Conservation (phyloP, 2,113 vertebrate genomes). For the Hemibagrus wyckioides region DNA sequence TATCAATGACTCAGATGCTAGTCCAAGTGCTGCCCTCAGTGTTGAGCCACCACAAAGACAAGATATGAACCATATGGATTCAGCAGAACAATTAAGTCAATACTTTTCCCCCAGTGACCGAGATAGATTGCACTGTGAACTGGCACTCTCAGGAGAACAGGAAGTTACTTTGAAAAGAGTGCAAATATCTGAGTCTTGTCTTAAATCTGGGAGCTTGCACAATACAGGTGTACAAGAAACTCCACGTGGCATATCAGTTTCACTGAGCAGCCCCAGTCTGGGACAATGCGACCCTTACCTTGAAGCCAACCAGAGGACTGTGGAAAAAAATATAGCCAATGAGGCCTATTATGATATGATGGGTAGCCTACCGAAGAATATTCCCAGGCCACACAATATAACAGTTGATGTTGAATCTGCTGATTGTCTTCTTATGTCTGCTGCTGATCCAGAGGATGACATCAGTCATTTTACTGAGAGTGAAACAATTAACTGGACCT, state of each 20-base stretch:
- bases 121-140: slow-evolving; percentile 58
- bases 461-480: slow-evolving; percentile 56
- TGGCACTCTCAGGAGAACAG: slow-evolving; percentile 50
- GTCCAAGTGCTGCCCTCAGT: slow-evolving; percentile 74
- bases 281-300: slow-evolving; percentile 75
- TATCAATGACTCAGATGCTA: slow-evolving; percentile 74
- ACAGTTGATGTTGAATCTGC: slow-evolving; percentile 66
- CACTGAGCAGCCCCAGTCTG: slow-evolving; percentile 68
- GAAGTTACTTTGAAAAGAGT: slow-evolving; percentile 56
- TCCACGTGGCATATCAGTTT: slow-evolving; percentile 71
- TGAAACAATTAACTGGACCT: slow-evolving; percentile 79
- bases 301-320: slow-evolving; percentile 59
- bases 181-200: slow-evolving; percentile 58
- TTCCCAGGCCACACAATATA: slow-evolving; percentile 66
- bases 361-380: slow-evolving; percentile 65
- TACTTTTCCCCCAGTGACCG: slow-evolving; percentile 60
- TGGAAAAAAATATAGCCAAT: slow-evolving; percentile 24
- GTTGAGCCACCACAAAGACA: slow-evolving; percentile 80
- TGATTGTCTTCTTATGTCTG: slow-evolving; percentile 61
- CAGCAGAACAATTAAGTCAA: slow-evolving; percentile 52
- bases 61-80: slow-evolving; percentile 53
- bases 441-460: slow-evolving; percentile 58
- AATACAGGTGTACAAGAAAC: slow-evolving; percentile 67
- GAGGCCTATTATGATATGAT: slow-evolving; percentile 65
- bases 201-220: slow-evolving; percentile 57